These are phyloP conservation scores for Peromyscus nudipes DNA, from an alignment of 2,797 vertebrate genomes.

Conservation along the genomic window DNA sequence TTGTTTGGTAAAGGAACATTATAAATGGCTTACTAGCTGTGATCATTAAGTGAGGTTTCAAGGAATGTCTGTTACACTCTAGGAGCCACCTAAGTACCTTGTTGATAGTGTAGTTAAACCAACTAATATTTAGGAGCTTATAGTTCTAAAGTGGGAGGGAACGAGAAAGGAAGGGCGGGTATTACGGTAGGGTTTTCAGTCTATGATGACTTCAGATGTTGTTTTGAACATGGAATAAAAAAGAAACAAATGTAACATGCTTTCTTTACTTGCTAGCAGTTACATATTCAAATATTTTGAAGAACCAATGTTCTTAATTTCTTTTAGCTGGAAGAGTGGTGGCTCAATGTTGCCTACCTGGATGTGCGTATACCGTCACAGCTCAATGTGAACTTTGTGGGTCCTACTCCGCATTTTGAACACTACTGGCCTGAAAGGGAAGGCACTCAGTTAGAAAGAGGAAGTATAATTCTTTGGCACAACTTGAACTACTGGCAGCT, in stretches of 20 bases:
- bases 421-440: slow-evolving; percentile 95
- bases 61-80: background rate
- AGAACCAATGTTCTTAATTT: slow-evolving; percentile 68
- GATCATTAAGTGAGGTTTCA: background rate
- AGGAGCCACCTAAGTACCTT: background rate
- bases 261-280: background rate
- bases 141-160: background rate
- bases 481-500: slow-evolving; percentile 95
- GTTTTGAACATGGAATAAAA: slow-evolving; percentile 28
- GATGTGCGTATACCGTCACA: slow-evolving; percentile 94
- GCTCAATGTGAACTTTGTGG: slow-evolving; percentile 95
- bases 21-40: background rate
- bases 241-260: background rate
- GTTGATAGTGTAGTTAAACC: background rate
- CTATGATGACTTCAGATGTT: background rate
- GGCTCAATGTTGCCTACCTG: slow-evolving; percentile 95
- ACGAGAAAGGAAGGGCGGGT: background rate
- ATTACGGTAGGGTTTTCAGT: background rate
- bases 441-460: slow-evolving; percentile 93
- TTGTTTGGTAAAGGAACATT: slow-evolving; percentile 13
- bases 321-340: slow-evolving; percentile 97
- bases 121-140: background rate
- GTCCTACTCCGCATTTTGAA: slow-evolving; percentile 92
- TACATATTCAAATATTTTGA: background rate
- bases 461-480: slow-evolving; percentile 92